Evolutionary conservation across 2,797 vertebrate genomes (phyloP).

Genomic region (Coccyzus lansbergi): DNA sequence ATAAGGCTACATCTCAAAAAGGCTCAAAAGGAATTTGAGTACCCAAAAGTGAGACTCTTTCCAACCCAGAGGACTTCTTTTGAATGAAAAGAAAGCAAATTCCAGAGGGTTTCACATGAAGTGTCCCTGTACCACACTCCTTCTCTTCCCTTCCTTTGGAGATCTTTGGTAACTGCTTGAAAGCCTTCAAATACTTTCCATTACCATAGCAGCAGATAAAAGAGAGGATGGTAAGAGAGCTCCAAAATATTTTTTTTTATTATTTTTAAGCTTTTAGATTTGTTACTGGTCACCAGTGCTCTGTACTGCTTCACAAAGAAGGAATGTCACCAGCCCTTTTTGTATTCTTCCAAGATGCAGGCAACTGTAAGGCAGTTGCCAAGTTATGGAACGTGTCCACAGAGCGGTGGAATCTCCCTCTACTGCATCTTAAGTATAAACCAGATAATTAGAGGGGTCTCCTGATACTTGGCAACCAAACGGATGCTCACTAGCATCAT

Average conservation of each 20-base stretch:
- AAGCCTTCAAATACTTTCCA: background rate
- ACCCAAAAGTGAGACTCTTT: background rate
- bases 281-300: background rate
- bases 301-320: background rate
- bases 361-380: conserved; percentile 38
- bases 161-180: background rate
- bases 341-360: background rate
- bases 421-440: conserved; percentile 58
- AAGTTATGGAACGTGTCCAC: conserved; percentile 53
- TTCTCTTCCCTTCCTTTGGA: background rate
- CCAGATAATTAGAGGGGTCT: conserved; percentile 69
- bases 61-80: background rate
- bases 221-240: background rate
- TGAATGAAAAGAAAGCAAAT: background rate
- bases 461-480: conserved; percentile 69
- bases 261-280: background rate
- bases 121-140: background rate
- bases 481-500: conserved; percentile 62
- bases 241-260: background rate
- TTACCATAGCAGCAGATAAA: background rate
- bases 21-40: background rate
- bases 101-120: background rate
- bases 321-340: background rate
- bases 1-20: background rate
- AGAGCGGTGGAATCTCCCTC: conserved; percentile 60